Base-by-base conservation (phyloP, 2,888 invertebrate genomes). In the Tortricodes alternella region DNA sequence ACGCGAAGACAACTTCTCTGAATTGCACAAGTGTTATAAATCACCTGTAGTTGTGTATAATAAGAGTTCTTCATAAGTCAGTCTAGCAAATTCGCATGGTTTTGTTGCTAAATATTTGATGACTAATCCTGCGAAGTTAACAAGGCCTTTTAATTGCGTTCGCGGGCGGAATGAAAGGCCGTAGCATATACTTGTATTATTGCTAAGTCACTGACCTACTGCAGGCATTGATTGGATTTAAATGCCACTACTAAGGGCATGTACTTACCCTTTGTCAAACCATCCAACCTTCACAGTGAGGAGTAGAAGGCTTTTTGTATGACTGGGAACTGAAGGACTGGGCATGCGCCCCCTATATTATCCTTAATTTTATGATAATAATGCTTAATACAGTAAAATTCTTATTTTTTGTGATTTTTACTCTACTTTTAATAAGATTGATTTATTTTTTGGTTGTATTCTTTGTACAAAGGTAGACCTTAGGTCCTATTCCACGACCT, bases 81-180 rank as follows among this genome's bases (percentile, higher is more conserved):
- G 4, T 18, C 18, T 13, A 7, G 32, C 16, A 37, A 29, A 18
- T 38, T 32, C 16, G 49, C 29, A 11, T 38, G 29, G 49, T 49
- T 56, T 16, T 43, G 49, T 43, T 50, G 32, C 49, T 37, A 56
- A 56, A 56, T 63, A 59, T 65, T 60, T 64, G 68, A 70, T 70
- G 68, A 70, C 68, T 68, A 70, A 70, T 68, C 60, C 55, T 62
- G 38, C 48, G 23, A 37, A 52, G 53, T 57, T 66, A 67, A 61
- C 69, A 69, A 71, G 77, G 76, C 74, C 73, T 71, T 74, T 68
- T 70, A 67, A 68, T 71, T 67, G 64, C 67, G 62, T 59, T 63
- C 21, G 27, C 44, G 27, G 24, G 34, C 66, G 50, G 62, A 70
- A 68, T 65, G 67, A 71, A 73, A 74, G 71, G 68, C 60, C 60